Evolutionary conservation across 2,797 vertebrate genomes (phyloP), one percentile per base, ranked within the genome.

Genomic region (Acanthurus leucopareius): DNA sequence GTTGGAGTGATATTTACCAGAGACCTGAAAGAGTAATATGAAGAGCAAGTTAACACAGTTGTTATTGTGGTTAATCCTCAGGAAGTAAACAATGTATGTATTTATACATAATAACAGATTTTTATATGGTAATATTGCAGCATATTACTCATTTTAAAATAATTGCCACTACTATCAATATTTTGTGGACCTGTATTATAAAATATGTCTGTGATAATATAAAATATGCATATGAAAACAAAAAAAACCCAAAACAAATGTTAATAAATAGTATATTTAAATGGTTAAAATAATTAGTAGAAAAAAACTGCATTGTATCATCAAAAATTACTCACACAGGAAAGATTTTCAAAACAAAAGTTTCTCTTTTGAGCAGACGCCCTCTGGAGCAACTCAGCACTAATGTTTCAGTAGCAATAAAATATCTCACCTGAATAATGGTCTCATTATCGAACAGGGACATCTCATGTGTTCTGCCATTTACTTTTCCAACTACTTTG

Each of bases 361-460:
- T 40, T 40, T 40, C 10, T 40, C 40, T 40, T 8, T 40, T 40
- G 10, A 40, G 40, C 6, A 40, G 8, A 40, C 28, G 10, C 10
- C 8, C 8, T 40, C 40, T 40, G 10, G 40, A 10, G 10, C 40
- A 40, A 40, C 40, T 25, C 8, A 17, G 44, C 0, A 52, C 1
- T n/a, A 44, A 49, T 49, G 44, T 45, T 54, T 54, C 22, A 42
- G 16, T 11, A 51, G 38, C 3, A 44, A 2, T 57, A 5, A 45
- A 42, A 40, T 68, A 22, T 72, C 77, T 78, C 3, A 87, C 61
- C 83, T 89, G 91, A 66, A 77, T 1, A 32, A 91, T 67, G 4
- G 0, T 9, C 64, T 90, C 88, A 3, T 38, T 45, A 1, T 85
- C 56, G 60, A 47, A 65, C 0, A 91, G 80, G 0, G 16, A 0